Evolutionary conservation across 2,797 vertebrate species (phyloP).

Genomic region (Mallotus villosus): DNA sequence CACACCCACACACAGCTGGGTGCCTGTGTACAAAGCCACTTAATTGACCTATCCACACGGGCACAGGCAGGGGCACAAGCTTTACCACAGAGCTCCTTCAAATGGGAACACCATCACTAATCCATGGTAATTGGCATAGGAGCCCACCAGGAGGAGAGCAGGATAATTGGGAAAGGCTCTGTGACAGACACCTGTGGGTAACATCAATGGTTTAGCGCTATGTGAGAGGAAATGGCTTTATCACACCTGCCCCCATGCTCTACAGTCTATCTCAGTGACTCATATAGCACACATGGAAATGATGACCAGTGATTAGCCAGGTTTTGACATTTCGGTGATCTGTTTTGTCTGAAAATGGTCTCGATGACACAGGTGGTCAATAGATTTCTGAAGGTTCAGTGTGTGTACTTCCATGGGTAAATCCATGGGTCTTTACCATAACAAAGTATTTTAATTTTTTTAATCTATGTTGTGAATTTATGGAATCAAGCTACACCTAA

Average conservation of each 20-base stretch:
- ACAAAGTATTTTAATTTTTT: too few species aligned
- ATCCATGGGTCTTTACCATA: too few species aligned
- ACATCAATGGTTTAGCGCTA: background rate
- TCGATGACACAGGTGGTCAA: too few species aligned
- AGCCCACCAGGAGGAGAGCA: slow-evolving; percentile 4
- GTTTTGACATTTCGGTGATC: too few species aligned
- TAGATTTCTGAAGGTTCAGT: too few species aligned
- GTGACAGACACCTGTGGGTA: background rate
- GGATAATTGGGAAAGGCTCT: background rate
- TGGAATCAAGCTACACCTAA: too few species aligned
- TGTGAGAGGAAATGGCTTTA: background rate
- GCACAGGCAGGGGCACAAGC: background rate
- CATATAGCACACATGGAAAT: background rate
- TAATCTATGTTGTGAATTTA: too few species aligned
- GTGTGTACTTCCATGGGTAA: too few species aligned
- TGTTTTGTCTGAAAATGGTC: too few species aligned
- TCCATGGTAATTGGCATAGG: slow-evolving; percentile 46
- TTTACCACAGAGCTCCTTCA: slow-evolving; percentile 31
- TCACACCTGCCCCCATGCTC: background rate
- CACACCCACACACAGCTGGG: background rate
- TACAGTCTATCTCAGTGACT: background rate
- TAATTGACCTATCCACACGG: background rate
- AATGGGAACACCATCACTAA: slow-evolving; percentile 32
- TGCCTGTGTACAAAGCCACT: background rate
- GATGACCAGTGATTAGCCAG: background rate